These are phyloP conservation scores for Andrena bucephala DNA, from an alignment of 2,888 invertebrate genomes.

Conservation along the genomic window DNA sequence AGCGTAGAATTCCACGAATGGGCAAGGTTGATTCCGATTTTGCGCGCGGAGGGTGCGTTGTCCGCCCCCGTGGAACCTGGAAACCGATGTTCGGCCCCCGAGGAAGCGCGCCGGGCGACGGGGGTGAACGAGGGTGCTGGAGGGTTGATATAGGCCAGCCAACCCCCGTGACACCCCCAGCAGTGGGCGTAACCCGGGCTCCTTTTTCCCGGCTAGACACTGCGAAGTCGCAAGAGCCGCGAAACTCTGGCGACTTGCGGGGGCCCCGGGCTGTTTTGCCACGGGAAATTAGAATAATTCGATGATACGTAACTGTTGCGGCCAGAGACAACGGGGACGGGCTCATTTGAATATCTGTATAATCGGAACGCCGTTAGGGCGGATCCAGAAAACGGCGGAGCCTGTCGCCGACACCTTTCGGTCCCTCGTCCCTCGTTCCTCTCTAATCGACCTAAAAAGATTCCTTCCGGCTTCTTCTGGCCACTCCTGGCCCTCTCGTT, in stretches of 20 bases:
- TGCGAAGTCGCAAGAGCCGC: constrained; percentile 47
- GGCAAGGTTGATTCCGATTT: constrained; percentile 68
- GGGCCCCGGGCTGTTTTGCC: constrained; percentile 78
- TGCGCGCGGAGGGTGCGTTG: constrained; percentile 66
- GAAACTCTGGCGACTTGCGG: constrained; percentile 65
- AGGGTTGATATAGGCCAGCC: constrained; percentile 56
- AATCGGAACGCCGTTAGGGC: constrained; percentile 85
- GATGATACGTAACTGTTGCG: constrained; percentile 85
- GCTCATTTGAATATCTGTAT: constrained; percentile 85
- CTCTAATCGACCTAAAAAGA: constrained; percentile 75
- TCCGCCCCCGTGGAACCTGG: constrained; percentile 62
- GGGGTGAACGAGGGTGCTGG: constrained; percentile 27
- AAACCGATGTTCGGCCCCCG: constrained; percentile 43
- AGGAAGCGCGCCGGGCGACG: background rate
- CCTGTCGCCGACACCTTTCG: constrained; percentile 80
- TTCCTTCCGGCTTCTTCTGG: constrained; percentile 61
- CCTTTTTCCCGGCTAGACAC: constrained; percentile 53
- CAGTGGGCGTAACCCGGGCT: constrained; percentile 67
- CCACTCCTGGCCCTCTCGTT: constrained; percentile 7
- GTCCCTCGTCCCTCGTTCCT: constrained; percentile 45
- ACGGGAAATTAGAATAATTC: constrained; percentile 84
- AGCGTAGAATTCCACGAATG: constrained; percentile 69
- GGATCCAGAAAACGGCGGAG: constrained; percentile 80
- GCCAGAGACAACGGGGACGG: constrained; percentile 78
- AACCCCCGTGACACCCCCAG: constrained; percentile 61